A percentile compares a stretch with the other conserved stretches of the same genome.
Conservation (phyloP, 2,797 vertebrate genomes). For the Hybognathus amarus region DNA sequence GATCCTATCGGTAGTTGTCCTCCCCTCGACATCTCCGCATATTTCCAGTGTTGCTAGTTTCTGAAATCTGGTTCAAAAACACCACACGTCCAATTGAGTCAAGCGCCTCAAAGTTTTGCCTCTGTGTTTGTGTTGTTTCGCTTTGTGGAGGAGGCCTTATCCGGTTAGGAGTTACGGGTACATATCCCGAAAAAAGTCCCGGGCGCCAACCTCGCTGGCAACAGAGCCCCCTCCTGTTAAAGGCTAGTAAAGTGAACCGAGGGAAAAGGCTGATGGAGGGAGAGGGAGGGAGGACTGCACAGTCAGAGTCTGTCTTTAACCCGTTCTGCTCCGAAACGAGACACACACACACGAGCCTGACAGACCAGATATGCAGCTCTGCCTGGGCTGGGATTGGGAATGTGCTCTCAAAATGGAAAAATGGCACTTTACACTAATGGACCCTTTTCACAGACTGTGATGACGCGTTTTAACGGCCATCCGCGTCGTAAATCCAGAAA, state of each 20-base stretch:
- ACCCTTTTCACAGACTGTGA: too few species aligned
- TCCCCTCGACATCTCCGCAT: slow-evolving; percentile 70
- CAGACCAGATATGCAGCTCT: slow-evolving; percentile 32
- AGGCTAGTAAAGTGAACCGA: slow-evolving; percentile 65
- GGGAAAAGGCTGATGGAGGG: slow-evolving; percentile 30
- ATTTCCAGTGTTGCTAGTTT: slow-evolving; percentile 42
- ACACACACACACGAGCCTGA: background rate
- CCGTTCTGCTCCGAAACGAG: slow-evolving; percentile 62
- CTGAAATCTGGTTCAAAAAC: background rate
- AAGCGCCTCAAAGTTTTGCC: background rate
- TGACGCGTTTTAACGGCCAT: too few species aligned
- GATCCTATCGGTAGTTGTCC: slow-evolving; percentile 67
- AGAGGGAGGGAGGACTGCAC: slow-evolving; percentile 66
- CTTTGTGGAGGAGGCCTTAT: background rate
- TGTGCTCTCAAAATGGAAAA: background rate
- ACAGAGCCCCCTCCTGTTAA: slow-evolving; percentile 56
- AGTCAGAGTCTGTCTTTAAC: slow-evolving; percentile 77
- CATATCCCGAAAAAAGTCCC: slow-evolving; percentile 31
- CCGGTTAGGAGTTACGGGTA: background rate
- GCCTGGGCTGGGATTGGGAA: background rate
- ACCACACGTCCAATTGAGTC: background rate
- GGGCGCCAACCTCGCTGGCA: slow-evolving; percentile 61
- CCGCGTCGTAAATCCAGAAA: too few species aligned
- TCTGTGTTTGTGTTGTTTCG: background rate
- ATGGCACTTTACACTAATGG: background rate